Percentiles rank a stretch among this genome's conserved stretches.
phyloP scores from a whole-genome alignment of 2,113 vertebrate genomes.

The Leucosticte australis region DNA sequence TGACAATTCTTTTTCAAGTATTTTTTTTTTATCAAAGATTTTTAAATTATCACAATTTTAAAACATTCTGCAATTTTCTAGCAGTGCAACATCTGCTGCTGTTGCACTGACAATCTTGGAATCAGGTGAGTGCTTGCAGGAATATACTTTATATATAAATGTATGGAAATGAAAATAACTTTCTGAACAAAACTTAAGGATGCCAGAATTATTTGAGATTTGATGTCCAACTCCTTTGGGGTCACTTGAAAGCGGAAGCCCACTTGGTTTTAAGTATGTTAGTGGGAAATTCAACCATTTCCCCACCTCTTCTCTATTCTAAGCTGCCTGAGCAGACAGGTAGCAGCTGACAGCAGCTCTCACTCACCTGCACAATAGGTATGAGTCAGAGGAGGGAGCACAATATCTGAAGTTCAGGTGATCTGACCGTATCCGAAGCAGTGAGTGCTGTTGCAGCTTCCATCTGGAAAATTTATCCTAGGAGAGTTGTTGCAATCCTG shows the following conservation, averaged over 20 bases:
- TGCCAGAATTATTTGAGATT: background rate
- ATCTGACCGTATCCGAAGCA: background rate
- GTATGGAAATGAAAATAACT: background rate
- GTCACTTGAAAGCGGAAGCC: background rate
- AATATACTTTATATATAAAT: background rate
- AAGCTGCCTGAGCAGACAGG: background rate
- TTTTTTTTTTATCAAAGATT: background rate
- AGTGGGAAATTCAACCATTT: background rate
- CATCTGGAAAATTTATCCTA: constrained; percentile 29
- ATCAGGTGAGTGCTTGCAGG: background rate
- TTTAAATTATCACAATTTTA: background rate
- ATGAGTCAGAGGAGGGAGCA: background rate
- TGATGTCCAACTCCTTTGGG: background rate
- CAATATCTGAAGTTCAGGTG: background rate
- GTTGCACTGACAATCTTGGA: background rate
- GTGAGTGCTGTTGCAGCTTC: background rate
- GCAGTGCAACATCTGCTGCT: background rate
- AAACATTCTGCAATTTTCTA: background rate
- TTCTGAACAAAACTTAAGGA: background rate
- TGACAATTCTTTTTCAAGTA: background rate
- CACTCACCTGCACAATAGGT: background rate
- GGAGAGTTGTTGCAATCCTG: background rate
- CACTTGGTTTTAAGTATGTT: background rate
- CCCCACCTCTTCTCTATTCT: background rate
- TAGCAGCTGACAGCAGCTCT: background rate